phyloP scores from a whole-genome alignment of 2,797 vertebrate genomes.

The Galago senegalensis region DNA sequence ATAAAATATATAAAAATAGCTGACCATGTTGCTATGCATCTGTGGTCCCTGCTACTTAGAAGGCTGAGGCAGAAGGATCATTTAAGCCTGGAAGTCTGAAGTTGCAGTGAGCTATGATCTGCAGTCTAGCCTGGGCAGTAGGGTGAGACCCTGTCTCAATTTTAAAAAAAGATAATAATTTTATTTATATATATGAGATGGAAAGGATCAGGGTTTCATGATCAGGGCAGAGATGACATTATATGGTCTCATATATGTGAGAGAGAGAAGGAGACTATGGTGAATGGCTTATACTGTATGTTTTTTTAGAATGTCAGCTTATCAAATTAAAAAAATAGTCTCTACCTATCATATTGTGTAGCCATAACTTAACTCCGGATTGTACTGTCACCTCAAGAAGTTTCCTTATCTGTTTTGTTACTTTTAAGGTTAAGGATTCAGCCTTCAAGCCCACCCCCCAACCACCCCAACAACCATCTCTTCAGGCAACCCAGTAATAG shows the following conservation, averaged over 20 bases:
- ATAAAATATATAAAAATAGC: neutral
- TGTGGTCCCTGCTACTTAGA: neutral
- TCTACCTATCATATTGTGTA: neutral
- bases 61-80: neutral
- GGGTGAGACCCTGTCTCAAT: neutral
- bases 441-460: constrained; percentile 98
- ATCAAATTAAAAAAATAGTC: neutral
- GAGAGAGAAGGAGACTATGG: neutral
- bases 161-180: no score
- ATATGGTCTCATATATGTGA: no score
- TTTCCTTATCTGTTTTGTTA: constrained; percentile 67
- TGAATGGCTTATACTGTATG: neutral
- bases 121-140: neutral
- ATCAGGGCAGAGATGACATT: no score
- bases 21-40: neutral
- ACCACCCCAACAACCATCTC: constrained; percentile 97
- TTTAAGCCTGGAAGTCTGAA: neutral
- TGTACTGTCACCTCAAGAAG: neutral
- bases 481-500: constrained; percentile 97
- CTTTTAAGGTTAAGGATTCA: constrained; percentile 96
- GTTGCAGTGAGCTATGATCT: neutral
- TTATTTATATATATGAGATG: no score
- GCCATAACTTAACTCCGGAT: constrained; percentile 7
- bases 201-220: no score
- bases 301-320: neutral